Conservation (phyloP, 2,113 vertebrate genomes). For the Hystrix brachyura region DNA sequence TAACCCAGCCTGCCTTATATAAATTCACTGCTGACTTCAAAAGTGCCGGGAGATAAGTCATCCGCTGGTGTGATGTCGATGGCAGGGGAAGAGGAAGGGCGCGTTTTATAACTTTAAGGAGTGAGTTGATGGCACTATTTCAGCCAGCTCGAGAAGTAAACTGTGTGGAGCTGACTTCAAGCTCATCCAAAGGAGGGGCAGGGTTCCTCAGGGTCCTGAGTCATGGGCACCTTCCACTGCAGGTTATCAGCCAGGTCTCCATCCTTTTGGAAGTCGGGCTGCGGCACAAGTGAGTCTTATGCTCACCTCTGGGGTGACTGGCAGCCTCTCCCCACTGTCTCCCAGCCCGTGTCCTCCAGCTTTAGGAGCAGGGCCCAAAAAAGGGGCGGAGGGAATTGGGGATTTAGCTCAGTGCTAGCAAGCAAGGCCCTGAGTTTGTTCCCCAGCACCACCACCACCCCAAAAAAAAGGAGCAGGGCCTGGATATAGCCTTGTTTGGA, state of each 20-base stretch:
- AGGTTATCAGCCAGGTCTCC: rapidly evolving
- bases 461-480: too few species aligned
- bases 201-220: background rate
- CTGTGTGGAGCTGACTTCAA: background rate
- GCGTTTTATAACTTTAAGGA: background rate
- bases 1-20: conserved; percentile 49
- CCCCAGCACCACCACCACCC: too few species aligned
- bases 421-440: too few species aligned
- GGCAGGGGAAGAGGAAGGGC: background rate
- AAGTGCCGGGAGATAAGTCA: background rate
- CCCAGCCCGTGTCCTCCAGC: background rate
- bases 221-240: too few species aligned
- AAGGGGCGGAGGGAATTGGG: too few species aligned
- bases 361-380: background rate
- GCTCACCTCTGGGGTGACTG: too few species aligned
- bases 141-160: background rate
- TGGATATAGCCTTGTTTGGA: too few species aligned
- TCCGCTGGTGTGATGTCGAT: rapidly evolving
- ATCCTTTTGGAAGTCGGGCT: background rate
- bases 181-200: background rate
- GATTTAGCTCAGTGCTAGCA: too few species aligned
- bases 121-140: background rate
- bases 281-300: rapidly evolving
- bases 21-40: conserved; percentile 56
- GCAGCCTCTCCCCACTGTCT: background rate